Evolutionary conservation across 2,888 invertebrate genomes (phyloP).

Genomic region (Frankliniella fusca): DNA sequence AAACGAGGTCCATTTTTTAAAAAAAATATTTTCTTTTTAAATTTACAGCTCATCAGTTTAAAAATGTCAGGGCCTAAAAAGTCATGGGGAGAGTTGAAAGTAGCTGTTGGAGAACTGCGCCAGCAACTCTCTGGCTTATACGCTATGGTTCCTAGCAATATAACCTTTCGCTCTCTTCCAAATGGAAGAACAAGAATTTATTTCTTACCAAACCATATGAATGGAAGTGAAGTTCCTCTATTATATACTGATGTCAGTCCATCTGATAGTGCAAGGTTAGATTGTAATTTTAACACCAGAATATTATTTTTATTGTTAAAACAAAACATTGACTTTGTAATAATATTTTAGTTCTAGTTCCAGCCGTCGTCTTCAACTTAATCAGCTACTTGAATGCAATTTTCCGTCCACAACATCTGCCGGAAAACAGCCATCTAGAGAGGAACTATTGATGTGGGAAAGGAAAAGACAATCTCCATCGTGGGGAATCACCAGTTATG

Average conservation of each 20-base stretch:
- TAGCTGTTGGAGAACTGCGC: constrained; percentile 74
- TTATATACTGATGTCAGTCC: constrained; percentile 73
- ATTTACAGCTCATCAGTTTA: not conserved
- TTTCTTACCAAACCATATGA: constrained; percentile 81
- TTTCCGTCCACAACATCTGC: constrained; percentile 29
- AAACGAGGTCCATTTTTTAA: not conserved
- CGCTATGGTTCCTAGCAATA: constrained; percentile 75
- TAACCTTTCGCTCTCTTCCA: constrained; percentile 71
- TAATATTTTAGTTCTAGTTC: not conserved
- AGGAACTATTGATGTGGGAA: constrained; percentile 88
- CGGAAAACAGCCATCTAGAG: constrained; percentile 66
- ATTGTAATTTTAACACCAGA: not conserved
- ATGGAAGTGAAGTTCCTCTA: constrained; percentile 85
- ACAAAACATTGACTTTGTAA: not conserved
- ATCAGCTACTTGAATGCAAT: constrained; percentile 21
- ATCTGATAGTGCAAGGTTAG: constrained; percentile 30
- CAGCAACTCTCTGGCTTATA: constrained; percentile 73
- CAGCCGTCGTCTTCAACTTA: constrained; percentile 15
- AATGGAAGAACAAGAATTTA: constrained; percentile 82
- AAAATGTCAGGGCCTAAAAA: constrained; percentile 40
- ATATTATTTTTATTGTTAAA: too few species aligned
- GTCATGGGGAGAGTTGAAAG: constrained; percentile 75
- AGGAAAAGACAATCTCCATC: constrained; percentile 84
- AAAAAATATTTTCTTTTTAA: too few species aligned
- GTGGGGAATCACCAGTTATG: constrained; percentile 92